phyloP scores from a whole-genome alignment of 1,140 invertebrate species.

The Pristionchus pacificus region DNA sequence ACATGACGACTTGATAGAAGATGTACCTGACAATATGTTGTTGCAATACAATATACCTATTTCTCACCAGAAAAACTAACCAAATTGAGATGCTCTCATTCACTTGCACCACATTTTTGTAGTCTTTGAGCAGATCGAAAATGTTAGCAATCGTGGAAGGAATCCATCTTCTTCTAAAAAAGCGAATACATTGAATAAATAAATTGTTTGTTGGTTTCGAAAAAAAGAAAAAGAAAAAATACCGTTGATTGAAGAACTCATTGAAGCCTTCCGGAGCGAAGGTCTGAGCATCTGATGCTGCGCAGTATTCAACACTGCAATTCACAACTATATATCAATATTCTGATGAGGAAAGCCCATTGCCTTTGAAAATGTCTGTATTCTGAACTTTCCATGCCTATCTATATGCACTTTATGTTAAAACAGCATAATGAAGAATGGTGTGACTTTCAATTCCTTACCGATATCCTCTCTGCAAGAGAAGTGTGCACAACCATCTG shows the following conservation, averaged over 20 bases:
- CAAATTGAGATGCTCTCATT: conserved; percentile 67
- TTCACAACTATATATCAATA: not conserved
- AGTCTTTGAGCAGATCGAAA: conserved; percentile 65
- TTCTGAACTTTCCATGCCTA: too few relatives aligned
- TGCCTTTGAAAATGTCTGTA: too few relatives aligned
- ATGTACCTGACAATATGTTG: conserved; percentile 41
- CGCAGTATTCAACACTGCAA: conserved; percentile 66
- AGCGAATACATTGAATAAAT: conserved; percentile 66
- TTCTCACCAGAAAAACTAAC: conserved; percentile 55
- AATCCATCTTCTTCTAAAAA: conserved; percentile 67
- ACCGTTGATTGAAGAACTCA: conserved; percentile 67
- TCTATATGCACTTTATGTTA: too few relatives aligned
- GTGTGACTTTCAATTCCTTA: not conserved
- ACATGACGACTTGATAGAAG: conserved; percentile 53
- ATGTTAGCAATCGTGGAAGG: conserved; percentile 70
- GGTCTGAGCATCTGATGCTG: conserved; percentile 68
- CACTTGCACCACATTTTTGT: conserved; percentile 61
- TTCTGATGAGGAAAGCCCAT: not conserved
- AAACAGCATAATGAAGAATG: not conserved
- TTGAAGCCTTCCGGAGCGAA: conserved; percentile 67
- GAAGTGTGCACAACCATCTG: conserved; percentile 67
- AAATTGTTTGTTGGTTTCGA: too few relatives aligned
- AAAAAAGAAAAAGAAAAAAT: too few relatives aligned
- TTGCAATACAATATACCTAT: conserved; percentile 8
- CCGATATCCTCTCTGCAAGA: conserved; percentile 67